Percentiles rank a stretch among this genome's conserved stretches.
phyloP scores from a whole-genome alignment of 2,888 invertebrate genomes.

The Abrostola triplasia region DNA sequence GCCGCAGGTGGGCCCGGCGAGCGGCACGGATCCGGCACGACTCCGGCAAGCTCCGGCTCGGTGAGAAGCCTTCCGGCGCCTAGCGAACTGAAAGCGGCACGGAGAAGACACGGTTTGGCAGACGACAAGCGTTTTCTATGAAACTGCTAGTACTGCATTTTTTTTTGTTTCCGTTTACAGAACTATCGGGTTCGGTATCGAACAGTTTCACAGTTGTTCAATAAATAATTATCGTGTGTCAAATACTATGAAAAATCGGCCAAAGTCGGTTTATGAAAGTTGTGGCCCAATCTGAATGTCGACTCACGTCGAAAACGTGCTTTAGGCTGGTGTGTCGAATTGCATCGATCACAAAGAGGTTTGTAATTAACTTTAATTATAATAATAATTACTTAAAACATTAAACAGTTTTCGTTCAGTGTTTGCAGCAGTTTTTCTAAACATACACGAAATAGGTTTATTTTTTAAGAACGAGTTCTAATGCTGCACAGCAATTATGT shows the following conservation, averaged over 20 bases:
- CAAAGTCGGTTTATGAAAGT: too few species aligned
- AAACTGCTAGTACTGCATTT: not conserved
- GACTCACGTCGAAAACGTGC: too few species aligned
- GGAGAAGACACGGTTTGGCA: not conserved
- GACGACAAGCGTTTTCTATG: not conserved
- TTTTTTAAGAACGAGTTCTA: not conserved
- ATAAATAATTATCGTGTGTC: too few species aligned
- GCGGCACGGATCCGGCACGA: slow-evolving; percentile 23
- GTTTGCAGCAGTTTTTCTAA: not conserved
- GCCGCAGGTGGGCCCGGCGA: slow-evolving; percentile 54
- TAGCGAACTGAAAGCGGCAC: slow-evolving; percentile 3
- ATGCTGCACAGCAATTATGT: not conserved
- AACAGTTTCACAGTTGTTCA: too few species aligned
- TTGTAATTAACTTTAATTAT: too few species aligned
- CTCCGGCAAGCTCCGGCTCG: not conserved
- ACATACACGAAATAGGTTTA: not conserved
- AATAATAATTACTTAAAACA: too few species aligned
- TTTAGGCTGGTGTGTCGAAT: too few species aligned
- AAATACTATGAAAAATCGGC: too few species aligned
- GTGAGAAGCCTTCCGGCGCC: not conserved
- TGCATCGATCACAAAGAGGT: too few species aligned
- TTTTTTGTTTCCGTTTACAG: not conserved
- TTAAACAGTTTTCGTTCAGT: too few species aligned
- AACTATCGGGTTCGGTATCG: too few species aligned
- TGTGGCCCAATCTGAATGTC: too few species aligned